A percentile compares a stretch with the other conserved stretches of the same genome.
phyloP scores from a whole-genome alignment of 2,888 invertebrate species.

The Ferrisia virgata region DNA sequence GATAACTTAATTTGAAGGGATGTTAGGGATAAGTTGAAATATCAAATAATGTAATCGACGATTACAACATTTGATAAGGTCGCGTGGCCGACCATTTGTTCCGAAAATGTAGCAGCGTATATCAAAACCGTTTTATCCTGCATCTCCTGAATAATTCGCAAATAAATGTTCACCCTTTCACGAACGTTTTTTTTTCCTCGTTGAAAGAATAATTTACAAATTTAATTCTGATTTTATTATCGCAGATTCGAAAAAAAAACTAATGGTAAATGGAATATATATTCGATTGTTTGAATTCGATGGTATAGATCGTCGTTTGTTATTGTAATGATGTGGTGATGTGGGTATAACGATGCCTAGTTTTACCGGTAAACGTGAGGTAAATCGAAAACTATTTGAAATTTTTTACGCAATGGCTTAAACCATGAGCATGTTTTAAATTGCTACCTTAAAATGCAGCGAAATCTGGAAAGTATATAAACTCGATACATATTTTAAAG shows the following conservation, averaged over 20 bases:
- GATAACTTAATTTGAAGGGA: conserved; percentile 40
- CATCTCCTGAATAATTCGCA: conserved; percentile 27
- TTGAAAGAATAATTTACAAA: conserved; percentile 4
- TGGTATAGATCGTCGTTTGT: too few relatives aligned
- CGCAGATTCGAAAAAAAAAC: not conserved
- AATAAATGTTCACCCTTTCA: conserved; percentile 3
- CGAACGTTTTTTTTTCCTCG: not conserved
- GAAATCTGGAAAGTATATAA: too few relatives aligned
- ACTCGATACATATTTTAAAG: too few relatives aligned
- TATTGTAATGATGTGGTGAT: too few relatives aligned
- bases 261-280: not conserved
- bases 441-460: too few relatives aligned
- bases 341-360: too few relatives aligned
- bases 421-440: too few relatives aligned
- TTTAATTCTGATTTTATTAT: conserved; percentile 22
- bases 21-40: conserved; percentile 15
- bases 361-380: too few relatives aligned
- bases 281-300: not conserved
- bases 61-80: conserved; percentile 35
- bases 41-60: conserved; percentile 35
- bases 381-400: too few relatives aligned
- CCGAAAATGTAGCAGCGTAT: conserved; percentile 5
- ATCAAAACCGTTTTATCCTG: conserved; percentile 5
- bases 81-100: conserved; percentile 38
- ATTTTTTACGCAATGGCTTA: too few relatives aligned